Conservation (phyloP, 2,888 invertebrate species). For the Phortica okadai region DNA sequence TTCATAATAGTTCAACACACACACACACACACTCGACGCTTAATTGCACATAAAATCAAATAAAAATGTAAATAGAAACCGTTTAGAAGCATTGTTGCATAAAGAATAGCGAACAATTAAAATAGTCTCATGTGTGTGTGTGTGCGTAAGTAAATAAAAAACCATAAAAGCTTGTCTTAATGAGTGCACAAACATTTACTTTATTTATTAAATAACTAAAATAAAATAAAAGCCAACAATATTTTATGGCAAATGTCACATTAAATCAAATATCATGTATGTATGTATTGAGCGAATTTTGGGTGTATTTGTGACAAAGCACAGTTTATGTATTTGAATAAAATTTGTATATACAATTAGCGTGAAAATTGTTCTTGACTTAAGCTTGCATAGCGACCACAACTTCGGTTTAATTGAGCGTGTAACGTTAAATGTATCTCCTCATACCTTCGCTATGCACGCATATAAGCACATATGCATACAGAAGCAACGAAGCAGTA, state of each 20-base stretch:
- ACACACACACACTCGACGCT: neutral
- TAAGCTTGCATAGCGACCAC: conserved; percentile 43
- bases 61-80: neutral
- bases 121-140: conserved; percentile 3
- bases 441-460: conserved; percentile 9
- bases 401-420: conserved; percentile 68
- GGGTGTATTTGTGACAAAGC: conserved; percentile 3
- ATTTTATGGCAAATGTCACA: neutral
- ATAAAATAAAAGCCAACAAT: too few relatives aligned
- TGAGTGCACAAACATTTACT: too few relatives aligned
- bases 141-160: conserved; percentile 11
- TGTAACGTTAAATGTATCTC: conserved; percentile 58
- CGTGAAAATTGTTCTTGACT: conserved; percentile 48
- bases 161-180: too few relatives aligned
- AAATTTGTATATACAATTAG: conserved; percentile 40
- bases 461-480: conserved; percentile 77
- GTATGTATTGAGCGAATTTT: neutral
- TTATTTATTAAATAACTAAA: too few relatives aligned
- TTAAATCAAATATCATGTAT: neutral
- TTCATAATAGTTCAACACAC: neutral
- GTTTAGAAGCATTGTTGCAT: neutral
- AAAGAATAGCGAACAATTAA: neutral
- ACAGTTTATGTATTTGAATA: conserved; percentile 47
- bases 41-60: neutral
- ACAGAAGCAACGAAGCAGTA: neutral